Base-by-base conservation (phyloP, 2,797 vertebrate species). In the Pyrocephalus nanus region DNA sequence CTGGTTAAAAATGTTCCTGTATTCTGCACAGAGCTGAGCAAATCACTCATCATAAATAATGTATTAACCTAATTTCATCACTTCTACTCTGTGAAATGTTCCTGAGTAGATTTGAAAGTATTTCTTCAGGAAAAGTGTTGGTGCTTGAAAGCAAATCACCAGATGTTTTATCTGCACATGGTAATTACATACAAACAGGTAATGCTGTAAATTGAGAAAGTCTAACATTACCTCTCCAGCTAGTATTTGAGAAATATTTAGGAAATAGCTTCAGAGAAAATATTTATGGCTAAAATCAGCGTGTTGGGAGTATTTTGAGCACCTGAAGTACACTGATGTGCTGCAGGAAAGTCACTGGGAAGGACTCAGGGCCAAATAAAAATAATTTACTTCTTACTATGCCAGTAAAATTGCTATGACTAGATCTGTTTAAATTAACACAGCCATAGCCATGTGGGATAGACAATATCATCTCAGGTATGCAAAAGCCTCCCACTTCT, bases 41-140 rank as follows among this genome's bases (percentile, higher is more conserved):
- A 88, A 86, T 92, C 62, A 43, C n/a, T 92, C 85, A 75, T 73
- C 79, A 74, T 96, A 92, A 95, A 92, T 95, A 81, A 94, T 89
- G 70, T 8, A 95, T 88, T 94, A 71, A 88, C 70, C 60, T 64
- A 58, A 94, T 94, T 90, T 92, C 62, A 43, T 34, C 43, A 10
- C 73, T 95, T 90, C 42, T 55, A 11, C 66, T 62, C 73, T 57
- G 43, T 50, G 61, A 84, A 92, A 57, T 21, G 43, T 30, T 91
- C 76, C 82, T 73, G 70, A 53, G 40, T 55, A 86, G 70, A 75
- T 81, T 64, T 73, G 17, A 50, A 58, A 60, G 66, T 57, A 15
- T 32, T 85, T 38, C 61, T 89, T 43, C 51, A 26, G 12, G 9
- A 73, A 51, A 80, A 40, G 21, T 43, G 8, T 15, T 29, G 64